Percentiles rank a stretch among this genome's conserved stretches.
These are phyloP conservation scores for Zaprionus tsacasi DNA, from an alignment of 1,140 invertebrate species.

Conservation along the genomic window DNA sequence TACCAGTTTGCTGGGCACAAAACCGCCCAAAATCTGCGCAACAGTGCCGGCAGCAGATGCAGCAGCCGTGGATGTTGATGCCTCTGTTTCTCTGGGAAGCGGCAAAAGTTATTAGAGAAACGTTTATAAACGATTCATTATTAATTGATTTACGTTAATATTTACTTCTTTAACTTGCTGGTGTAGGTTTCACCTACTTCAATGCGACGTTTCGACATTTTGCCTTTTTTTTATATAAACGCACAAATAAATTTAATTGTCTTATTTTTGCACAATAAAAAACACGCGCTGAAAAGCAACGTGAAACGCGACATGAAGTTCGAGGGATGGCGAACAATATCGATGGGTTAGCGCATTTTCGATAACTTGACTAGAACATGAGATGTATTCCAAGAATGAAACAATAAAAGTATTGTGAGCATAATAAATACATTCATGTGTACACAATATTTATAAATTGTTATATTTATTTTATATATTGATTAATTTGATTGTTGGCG, in stretches of 20 bases:
- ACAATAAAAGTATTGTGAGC: not conserved
- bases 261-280: constrained; percentile 54
- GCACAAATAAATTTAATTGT: constrained; percentile 20
- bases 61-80: constrained; percentile 65
- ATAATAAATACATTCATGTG: no score
- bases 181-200: constrained; percentile 93
- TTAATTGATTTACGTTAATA: constrained; percentile 29
- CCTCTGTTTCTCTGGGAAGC: constrained; percentile 49
- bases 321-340: constrained; percentile 28
- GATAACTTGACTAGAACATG: not conserved
- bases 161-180: constrained; percentile 89
- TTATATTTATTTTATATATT: no score
- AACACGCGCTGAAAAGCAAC: constrained; percentile 74
- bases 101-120: not conserved
- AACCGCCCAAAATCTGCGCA: constrained; percentile 82
- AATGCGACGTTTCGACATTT: constrained; percentile 92
- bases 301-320: constrained; percentile 48
- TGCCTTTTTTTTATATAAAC: constrained; percentile 13
- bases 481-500: no score
- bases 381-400: not conserved
- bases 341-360: not conserved
- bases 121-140: not conserved
- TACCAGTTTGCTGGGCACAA: constrained; percentile 84
- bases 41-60: constrained; percentile 71
- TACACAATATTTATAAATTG: no score